Conservation (phyloP, 1,140 invertebrate genomes). For the Drosophila bocki region DNA sequence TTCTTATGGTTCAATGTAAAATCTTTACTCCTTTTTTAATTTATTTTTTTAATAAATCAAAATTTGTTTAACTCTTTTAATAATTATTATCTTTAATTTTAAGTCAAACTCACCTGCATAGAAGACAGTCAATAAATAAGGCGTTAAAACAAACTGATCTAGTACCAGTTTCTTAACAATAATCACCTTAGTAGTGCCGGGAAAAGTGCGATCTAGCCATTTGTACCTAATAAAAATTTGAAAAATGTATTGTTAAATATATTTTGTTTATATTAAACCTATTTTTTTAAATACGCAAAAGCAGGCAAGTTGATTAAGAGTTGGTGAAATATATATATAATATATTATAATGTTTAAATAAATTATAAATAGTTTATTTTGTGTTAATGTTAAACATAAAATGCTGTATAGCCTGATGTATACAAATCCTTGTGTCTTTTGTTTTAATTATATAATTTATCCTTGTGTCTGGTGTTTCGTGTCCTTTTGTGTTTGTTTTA, state of each 20-base stretch:
- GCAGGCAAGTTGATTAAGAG: conserved; percentile 15
- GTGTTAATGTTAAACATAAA: not conserved
- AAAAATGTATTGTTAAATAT: not conserved
- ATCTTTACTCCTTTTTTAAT: not conserved
- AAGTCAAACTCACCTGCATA: conserved; percentile 88
- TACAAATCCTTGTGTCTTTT: not conserved
- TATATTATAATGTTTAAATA: not conserved
- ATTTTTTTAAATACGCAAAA: conserved; percentile 5
- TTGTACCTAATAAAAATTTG: conserved; percentile 88
- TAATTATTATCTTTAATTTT: too few species aligned
- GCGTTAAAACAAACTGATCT: conserved; percentile 93
- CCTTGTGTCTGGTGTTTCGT: conserved; percentile 11
- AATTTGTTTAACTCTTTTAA: too few species aligned
- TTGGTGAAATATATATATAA: not conserved
- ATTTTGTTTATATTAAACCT: not conserved
- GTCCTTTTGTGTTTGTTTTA: conserved; percentile 10
- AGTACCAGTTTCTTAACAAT: conserved; percentile 90
- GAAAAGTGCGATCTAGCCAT: conserved; percentile 90
- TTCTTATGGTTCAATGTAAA: not conserved
- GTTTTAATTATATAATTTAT: conserved; percentile 1
- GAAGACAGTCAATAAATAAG: conserved; percentile 89
- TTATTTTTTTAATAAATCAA: not conserved
- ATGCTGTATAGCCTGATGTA: not conserved
- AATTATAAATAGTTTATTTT: not conserved
- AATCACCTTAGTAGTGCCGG: conserved; percentile 88